Evolutionary conservation across 2,113 vertebrate species (phyloP).

Genomic region (Columba livia): DNA sequence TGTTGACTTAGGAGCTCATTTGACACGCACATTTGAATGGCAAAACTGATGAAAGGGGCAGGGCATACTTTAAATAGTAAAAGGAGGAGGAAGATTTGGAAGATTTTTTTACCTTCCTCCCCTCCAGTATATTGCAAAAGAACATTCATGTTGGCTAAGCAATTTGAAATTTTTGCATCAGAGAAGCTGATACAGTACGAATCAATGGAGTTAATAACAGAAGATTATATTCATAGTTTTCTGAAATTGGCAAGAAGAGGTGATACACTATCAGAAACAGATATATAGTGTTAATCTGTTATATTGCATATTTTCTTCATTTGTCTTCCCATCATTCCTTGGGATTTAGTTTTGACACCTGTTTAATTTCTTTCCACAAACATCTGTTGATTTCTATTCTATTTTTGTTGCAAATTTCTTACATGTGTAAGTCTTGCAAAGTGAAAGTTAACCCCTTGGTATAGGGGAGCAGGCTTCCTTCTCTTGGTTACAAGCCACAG

Average conservation of each 20-base stretch:
- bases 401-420: background rate
- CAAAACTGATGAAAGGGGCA: background rate
- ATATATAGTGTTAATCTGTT: background rate
- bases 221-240: background rate
- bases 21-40: background rate
- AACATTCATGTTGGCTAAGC: background rate
- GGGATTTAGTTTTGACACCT: background rate
- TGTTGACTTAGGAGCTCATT: constrained; percentile 23
- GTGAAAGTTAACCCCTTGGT: background rate
- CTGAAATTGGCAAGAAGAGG: background rate
- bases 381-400: background rate
- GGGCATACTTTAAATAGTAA: background rate
- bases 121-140: background rate
- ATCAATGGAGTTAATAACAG: background rate
- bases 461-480: background rate
- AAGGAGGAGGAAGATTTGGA: too few species aligned
- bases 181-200: background rate
- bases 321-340: background rate
- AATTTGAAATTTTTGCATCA: background rate
- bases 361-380: background rate
- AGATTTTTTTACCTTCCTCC: background rate
- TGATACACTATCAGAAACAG: background rate
- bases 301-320: background rate
- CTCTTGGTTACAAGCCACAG: background rate
- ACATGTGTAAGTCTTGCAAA: background rate